phyloP scores from a whole-genome alignment of 2,888 invertebrate species.

The Xestoiulus laeticollis region DNA sequence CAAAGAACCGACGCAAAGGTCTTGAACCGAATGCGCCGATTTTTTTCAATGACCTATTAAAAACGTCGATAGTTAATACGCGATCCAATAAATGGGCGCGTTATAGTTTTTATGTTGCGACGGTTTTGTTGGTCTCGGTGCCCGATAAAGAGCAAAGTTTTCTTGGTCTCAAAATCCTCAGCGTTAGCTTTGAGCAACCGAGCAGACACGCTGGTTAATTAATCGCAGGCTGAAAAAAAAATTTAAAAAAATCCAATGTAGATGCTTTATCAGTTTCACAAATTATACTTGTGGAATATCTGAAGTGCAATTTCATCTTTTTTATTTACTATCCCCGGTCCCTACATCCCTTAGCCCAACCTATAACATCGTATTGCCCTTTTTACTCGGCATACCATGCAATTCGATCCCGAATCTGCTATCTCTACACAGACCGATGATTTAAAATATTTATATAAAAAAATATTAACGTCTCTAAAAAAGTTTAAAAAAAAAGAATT shows the following conservation, averaged over 20 bases:
- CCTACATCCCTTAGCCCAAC: neutral
- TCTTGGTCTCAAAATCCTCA: neutral
- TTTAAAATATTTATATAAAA: constrained; percentile 30
- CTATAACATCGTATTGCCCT: neutral
- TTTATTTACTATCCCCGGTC: constrained; percentile 37
- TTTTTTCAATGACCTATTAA: neutral
- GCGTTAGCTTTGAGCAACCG: neutral
- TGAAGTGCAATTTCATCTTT: constrained; percentile 51
- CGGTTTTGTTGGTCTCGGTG: neutral
- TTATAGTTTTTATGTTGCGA: too few relatives aligned
- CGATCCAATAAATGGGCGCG: neutral
- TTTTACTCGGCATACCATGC: constrained; percentile 23
- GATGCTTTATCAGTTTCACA: constrained; percentile 51
- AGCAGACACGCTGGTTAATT: constrained; percentile 13
- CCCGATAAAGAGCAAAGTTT: neutral
- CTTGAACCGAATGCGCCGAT: neutral
- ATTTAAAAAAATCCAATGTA: constrained; percentile 24
- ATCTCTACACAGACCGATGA: neutral
- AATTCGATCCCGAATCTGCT: constrained; percentile 30
- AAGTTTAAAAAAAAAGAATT: neutral
- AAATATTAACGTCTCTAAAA: constrained; percentile 3
- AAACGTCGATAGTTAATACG: too few relatives aligned
- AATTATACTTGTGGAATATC: constrained; percentile 44
- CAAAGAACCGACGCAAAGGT: neutral
- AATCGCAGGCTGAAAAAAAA: neutral